Base-by-base conservation (phyloP, 2,888 invertebrate species). In the Tachystola acroxantha region DNA sequence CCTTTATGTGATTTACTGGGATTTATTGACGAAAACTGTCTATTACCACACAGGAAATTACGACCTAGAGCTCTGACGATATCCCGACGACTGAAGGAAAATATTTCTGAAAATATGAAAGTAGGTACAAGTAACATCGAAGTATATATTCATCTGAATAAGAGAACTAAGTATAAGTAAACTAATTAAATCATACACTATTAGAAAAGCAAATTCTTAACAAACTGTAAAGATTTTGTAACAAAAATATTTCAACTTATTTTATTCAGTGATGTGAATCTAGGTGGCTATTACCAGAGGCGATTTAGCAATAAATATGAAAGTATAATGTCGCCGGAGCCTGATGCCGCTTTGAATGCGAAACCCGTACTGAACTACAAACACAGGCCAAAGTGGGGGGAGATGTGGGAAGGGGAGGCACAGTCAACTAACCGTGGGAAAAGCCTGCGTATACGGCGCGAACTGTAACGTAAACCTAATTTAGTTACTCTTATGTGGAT, bases 251-350 rank as follows among this genome's bases (percentile, higher is more conserved):
- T n/a, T n/a, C n/a, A 22, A 22, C 7, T 2, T 7, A n/a, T 24
- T 24, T 24, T n/a, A 24, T 24, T 24, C n/a, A 24, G n/a, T 39
- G 39, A 49, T 56, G 50, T 54, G 51, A 49, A 59, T 52, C 44
- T 56, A 53, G 46, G 52, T 50, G 52, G 57, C 56, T 60, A 64
- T 58, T 69, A 60, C 62, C 64, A 66, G 69, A 65, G 69, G 70
- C 73, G 76, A 73, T 74, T 75, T 67, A 73, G 75, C 69, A 79
- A 79, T 79, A 80, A 79, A 78, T 81, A 80, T 79, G 71, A 75
- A 78, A 77, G 76, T 81, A 74, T 82, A 78, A 81, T 82, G 76
- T 72, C 60, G 64, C 63, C 65, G 62, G 75, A 72, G 77, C 69
- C 72, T 73, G 75, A 73, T 69, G 66, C 64, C 70, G 75, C 76